phyloP scores from a whole-genome alignment of 2,888 invertebrate species.

The Dryadula phaetusa region DNA sequence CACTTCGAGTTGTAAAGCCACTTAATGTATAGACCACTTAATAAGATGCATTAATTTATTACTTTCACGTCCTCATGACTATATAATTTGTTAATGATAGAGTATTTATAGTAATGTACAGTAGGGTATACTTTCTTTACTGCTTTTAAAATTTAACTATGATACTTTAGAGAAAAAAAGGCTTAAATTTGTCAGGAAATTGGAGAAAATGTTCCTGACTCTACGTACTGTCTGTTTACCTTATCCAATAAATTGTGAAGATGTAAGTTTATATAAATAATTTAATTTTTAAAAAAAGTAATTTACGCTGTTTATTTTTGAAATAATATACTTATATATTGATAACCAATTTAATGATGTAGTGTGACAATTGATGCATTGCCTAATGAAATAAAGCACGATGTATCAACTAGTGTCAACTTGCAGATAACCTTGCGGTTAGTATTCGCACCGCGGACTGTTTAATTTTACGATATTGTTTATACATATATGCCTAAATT shows the following conservation, averaged over 20 bases:
- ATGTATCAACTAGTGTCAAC: constrained; percentile 49
- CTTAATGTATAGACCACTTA: constrained; percentile 14
- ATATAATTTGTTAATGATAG: neutral
- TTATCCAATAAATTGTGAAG: too few species aligned
- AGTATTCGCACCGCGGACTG: constrained; percentile 47
- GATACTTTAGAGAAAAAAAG: too few species aligned
- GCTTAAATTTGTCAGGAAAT: too few species aligned
- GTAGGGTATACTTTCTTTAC: too few species aligned
- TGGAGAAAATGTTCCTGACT: too few species aligned
- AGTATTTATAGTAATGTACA: too few species aligned
- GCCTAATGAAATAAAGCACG: constrained; percentile 36
- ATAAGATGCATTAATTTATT: constrained; percentile 4
- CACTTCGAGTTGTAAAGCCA: constrained; percentile 21
- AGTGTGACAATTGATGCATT: constrained; percentile 31
- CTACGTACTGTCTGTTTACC: too few species aligned
- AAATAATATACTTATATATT: neutral
- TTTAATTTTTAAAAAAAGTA: too few species aligned
- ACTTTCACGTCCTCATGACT: constrained; percentile 1
- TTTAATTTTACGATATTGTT: constrained; percentile 39
- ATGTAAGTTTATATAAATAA: too few species aligned
- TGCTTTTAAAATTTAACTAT: too few species aligned
- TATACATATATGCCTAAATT: constrained; percentile 17
- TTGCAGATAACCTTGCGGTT: constrained; percentile 57
- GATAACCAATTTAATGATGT: neutral
- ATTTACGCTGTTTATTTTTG: too few species aligned